phyloP scores from a whole-genome alignment of 1,140 invertebrate species.

The Neodiprion lecontei region DNA sequence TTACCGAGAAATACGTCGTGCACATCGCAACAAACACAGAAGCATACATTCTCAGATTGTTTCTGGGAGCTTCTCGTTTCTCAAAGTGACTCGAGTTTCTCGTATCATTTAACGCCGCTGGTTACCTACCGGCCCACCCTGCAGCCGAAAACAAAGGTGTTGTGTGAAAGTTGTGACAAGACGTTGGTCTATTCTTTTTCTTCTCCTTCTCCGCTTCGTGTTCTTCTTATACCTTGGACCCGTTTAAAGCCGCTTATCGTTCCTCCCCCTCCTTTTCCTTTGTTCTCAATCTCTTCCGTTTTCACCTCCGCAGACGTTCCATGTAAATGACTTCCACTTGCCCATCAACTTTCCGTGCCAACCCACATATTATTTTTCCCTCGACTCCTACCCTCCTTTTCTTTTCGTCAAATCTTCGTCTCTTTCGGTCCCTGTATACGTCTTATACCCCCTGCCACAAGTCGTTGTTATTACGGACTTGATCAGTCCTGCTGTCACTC shows the following conservation, averaged over 20 bases:
- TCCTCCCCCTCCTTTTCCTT: neutral
- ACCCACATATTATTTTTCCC: no score
- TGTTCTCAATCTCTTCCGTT: no score
- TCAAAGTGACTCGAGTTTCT: neutral
- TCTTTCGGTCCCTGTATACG: no score
- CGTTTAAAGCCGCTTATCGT: neutral
- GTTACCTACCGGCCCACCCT: neutral
- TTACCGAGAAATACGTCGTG: neutral
- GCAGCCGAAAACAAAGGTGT: neutral
- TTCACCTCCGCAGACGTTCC: no score
- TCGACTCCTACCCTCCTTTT: no score
- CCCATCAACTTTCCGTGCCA: no score
- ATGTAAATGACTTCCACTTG: no score
- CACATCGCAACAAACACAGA: neutral
- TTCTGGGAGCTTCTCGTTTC: neutral
- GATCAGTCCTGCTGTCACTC: neutral
- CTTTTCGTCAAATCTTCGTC: no score
- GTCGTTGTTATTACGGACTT: neutral
- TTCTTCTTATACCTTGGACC: neutral
- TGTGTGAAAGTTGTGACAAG: neutral
- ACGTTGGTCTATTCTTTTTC: neutral
- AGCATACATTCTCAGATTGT: neutral
- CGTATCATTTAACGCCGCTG: neutral
- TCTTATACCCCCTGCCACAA: neutral
- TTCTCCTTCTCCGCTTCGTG: no score